Base-by-base conservation (phyloP, 35 echinoderm and acorn worm species). In the Strongylocentrotus purpuratus region DNA sequence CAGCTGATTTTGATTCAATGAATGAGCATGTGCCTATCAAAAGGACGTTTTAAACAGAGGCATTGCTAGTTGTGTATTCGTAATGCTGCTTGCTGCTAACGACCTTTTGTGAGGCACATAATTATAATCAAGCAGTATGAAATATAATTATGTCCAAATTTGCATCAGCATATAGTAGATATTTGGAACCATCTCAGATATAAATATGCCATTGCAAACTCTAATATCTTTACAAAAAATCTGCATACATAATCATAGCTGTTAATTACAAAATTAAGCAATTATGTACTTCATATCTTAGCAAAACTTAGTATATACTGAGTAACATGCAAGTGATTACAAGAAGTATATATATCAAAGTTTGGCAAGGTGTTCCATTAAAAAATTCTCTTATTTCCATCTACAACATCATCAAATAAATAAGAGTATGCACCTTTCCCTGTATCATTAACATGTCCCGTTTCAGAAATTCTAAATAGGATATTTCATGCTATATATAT, bases 301-400 rank as follows among this genome's bases (percentile, higher is more conserved):
- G 28, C 20, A n/a, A 78, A 78, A 71, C 61, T 28, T 78, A 7
- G 28, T 78, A 78, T 78, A 78, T 28, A 78, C 65, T n/a, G 22
- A 78, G 65, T 78, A 55, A 11, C 11, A 78, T 78, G 65, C 65
- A 78, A 78, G 20, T 78, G 18, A 78, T 78, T 78, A 22, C 65
- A 78, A 78, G 61, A 71, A 25, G 61, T 78, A 78, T 78, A 78
- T 78, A 78, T n/a, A 78, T n/a, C n/a, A 78, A 78, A 78, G 65
- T 78, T 78, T 78, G 65, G 65, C 65, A 78, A 78, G 65, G 65
- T 78, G 65, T 78, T 78, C 65, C 25, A 22, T 78, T 78, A 78
- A 78, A 78, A 22, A 4, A 78, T 78, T 78, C 65, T 78, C 65
- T 78, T 78, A 78, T 78, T 78, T 78, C 65, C 20, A n/a, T 78